Evolutionary conservation across 2,113 vertebrate genomes (phyloP), one percentile per base, ranked within the genome.

Genomic region (Hippolais icterina): DNA sequence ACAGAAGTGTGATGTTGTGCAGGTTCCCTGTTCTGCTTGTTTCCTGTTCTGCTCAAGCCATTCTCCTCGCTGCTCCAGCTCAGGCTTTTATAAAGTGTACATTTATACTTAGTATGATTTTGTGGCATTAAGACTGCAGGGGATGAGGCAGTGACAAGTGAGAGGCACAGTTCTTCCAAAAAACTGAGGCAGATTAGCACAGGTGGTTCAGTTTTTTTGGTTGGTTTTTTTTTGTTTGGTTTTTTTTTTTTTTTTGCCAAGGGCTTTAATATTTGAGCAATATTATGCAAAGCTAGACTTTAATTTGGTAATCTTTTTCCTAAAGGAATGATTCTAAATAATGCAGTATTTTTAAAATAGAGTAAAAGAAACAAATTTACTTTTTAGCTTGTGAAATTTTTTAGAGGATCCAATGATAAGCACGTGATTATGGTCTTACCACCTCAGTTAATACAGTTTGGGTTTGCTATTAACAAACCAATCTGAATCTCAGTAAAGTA

Each of bases 381-480:
- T 60, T 82, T 71, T 59, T 50, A 83, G 31, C 20, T 89, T 31
- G 28, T 84, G 65, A 75, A 78, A 50, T 83, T 44, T 93, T 33
- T 33, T 56, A 41, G 47, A 64, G 65, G 64, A 71, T 54, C 11
- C 35, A 44, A 74, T 15, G 65, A 80, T 10, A 76, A 27, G 33
- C 69, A 61, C 4, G 17, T 47, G 52, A 22, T 56, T 49, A 35
- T 76, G 49, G 21, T 76, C 66, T 61, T 56, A 77, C 24, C 80
- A 89, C 56, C 33, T 74, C 13, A 4, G 70, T 82, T 93, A 92
- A 35, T 76, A 19, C 14, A 25, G 65, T 76, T 92, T 54, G 42
- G 74, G 35, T 87, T 92, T 93, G 41, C 66, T 91, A 44, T 80
- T 91, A 61, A 91, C 80, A 91, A 89, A 91, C 78, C 57, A 70